Evolutionary conservation across 2,113 vertebrate species (phyloP).

Genomic region (Sturnira hondurensis): DNA sequence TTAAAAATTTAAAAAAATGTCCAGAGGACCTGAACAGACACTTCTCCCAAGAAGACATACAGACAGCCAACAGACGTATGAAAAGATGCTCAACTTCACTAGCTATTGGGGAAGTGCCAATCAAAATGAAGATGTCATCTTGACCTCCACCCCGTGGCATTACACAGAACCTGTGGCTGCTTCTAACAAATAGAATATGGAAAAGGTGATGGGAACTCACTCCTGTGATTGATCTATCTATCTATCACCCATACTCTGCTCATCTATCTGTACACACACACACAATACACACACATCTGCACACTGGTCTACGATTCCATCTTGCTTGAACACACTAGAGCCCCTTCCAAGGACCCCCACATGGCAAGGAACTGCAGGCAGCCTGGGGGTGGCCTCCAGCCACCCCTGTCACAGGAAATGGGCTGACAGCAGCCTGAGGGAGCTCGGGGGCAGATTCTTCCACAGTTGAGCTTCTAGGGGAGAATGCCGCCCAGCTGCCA

Average conservation of each 20-base stretch:
- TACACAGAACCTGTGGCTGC: background rate
- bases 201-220: background rate
- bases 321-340: background rate
- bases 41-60: background rate
- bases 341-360: background rate
- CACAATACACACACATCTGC: too few species aligned
- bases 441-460: background rate
- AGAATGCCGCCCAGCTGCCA: rapidly evolving
- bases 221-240: background rate
- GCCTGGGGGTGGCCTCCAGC: background rate
- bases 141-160: rapidly evolving
- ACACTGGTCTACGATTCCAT: background rate
- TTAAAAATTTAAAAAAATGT: too few species aligned
- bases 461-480: background rate
- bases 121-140: background rate
- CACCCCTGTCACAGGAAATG: background rate
- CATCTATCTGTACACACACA: background rate
- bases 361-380: rapidly evolving
- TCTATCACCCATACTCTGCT: background rate
- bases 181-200: background rate
- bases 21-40: background rate
- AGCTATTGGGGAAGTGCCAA: background rate
- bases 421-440: background rate
- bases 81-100: background rate
- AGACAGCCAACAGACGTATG: background rate